phyloP scores from a whole-genome alignment of 2,113 vertebrate genomes.

The Sorex araneus region DNA sequence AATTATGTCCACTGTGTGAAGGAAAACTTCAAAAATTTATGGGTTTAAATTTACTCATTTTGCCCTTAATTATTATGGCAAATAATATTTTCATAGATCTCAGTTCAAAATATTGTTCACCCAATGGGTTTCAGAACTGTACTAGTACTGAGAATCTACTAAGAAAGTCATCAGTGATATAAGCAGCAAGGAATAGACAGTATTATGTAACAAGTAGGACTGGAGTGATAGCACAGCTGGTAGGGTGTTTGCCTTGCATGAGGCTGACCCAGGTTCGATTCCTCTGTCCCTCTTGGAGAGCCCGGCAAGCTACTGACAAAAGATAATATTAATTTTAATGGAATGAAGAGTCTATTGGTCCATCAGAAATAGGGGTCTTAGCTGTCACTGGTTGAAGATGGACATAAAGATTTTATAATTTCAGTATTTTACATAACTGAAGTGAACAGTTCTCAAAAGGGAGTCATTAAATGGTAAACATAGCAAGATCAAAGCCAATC shows the following conservation, averaged over 20 bases:
- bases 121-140: neutral
- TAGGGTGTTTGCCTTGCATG: no score
- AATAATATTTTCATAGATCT: conserved; percentile 3
- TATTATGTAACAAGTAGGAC: neutral
- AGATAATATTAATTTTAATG: neutral
- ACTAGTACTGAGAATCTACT: neutral
- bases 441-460: conserved; percentile 1
- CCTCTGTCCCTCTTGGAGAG: no score
- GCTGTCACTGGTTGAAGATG: neutral
- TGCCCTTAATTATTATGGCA: conserved; percentile 6
- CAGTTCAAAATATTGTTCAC: neutral
- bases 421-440: conserved; percentile 5
- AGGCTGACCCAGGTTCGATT: no score
- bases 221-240: no score
- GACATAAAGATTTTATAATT: conserved; percentile 37
- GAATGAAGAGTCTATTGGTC: neutral
- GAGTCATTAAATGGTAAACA: neutral
- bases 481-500: conserved; percentile 11
- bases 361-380: neutral
- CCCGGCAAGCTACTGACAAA: no score
- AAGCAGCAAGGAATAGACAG: neutral
- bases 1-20: neutral
- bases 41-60: neutral
- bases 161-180: neutral
- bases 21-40: neutral